Evolutionary conservation across 1,140 invertebrate genomes (phyloP), one percentile per base, ranked within the genome.

Genomic region (Hylaeus anthracinus): DNA sequence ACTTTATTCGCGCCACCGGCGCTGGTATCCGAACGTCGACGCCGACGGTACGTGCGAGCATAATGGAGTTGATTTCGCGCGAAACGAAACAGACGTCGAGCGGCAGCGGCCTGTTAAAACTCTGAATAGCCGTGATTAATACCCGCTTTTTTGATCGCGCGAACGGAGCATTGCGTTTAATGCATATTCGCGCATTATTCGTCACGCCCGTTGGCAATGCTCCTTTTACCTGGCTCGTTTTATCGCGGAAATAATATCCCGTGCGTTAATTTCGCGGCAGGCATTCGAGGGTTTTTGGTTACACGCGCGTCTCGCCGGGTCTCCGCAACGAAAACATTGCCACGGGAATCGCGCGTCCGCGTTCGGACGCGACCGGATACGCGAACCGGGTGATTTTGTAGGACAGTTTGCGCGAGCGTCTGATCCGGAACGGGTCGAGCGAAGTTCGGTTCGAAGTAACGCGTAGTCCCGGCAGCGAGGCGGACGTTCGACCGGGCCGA

Each of bases 401-500:
- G 26, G 26, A 26, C 26, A 26, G 26, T 26, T 26, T 26, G 26
- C 26, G 26, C 26, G 26, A 26, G 26, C 26, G 0, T 26, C 26
- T 0, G 26, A 26, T 26, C 26, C 0, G 26, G 26, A 26, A 26
- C 26, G 26, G 26, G 26, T 0, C 26, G 26, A 26, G 26, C 26
- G 0, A 26, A 26, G 26, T 26, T 26, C 26, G 0, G 0, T 26
- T 26, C 10, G 10, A 9, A 1, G 14, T 48, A 48, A 48, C 41
- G 8, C 26, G 26, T 0, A 26, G 26, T 26, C 26, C 26, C 26
- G 26, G 26, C 26, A 26, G 26, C 26, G 26, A 26, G 26, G n/a
- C n/a, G n/a, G n/a, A n/a, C 60, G 12, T 53, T 72, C 61, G 67
- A 56, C 79, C 65, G 39, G 45, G 1, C 45, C 39, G 67, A 77